Conservation (phyloP, 2,113 vertebrate genomes). For the Lepus americanus region DNA sequence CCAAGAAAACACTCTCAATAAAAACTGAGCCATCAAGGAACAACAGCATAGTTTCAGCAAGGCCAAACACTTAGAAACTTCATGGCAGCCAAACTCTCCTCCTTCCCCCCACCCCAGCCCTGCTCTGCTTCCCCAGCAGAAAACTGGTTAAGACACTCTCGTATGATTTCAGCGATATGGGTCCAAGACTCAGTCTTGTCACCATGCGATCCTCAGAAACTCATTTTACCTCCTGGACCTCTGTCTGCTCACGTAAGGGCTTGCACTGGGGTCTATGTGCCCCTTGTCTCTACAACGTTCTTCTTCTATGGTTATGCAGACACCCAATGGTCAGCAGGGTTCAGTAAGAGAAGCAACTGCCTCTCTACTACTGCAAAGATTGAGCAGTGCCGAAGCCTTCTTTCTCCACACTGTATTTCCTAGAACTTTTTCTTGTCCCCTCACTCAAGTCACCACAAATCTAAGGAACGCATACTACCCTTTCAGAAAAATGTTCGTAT, state of each 20-base stretch:
- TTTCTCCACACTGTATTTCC: too few species aligned
- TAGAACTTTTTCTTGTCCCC: conserved; percentile 2
- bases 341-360: not conserved
- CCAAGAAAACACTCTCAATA: not conserved
- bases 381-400: not conserved
- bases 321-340: not conserved
- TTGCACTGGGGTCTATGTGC: not conserved
- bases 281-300: not conserved
- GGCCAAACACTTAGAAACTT: not conserved
- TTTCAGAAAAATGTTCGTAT: not conserved
- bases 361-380: not conserved
- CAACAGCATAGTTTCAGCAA: not conserved
- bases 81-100: not conserved
- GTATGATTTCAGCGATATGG: not conserved
- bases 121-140: not conserved
- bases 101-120: too few species aligned
- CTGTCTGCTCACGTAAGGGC: not conserved
- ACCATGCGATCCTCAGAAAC: not conserved
- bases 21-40: not conserved
- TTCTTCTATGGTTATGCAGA: not conserved
- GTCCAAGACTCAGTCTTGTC: not conserved
- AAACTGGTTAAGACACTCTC: not conserved
- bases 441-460: not conserved
- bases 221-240: not conserved
- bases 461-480: not conserved